Conservation (phyloP, 2,113 vertebrate species). For the Xiphophorus hellerii region DNA sequence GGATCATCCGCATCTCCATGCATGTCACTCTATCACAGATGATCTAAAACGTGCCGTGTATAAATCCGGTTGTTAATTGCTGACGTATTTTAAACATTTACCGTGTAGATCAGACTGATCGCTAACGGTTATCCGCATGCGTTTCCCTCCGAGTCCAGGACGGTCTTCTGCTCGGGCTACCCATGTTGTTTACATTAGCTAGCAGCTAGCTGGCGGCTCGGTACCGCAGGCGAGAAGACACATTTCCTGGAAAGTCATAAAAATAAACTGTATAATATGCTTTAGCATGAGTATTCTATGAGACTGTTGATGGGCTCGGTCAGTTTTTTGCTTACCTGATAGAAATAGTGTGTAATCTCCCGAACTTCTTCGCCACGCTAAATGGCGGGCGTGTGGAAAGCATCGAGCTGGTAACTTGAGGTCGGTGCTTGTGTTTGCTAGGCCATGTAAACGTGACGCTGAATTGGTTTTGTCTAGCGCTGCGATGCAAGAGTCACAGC, state of each 20-base stretch:
- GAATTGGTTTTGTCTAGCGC: constrained; percentile 1
- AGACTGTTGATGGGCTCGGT: fast-evolving
- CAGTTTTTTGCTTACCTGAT: constrained; percentile 32
- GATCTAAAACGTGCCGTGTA: neutral
- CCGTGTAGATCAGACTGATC: neutral
- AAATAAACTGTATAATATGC: neutral
- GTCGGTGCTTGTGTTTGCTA: constrained; percentile 63
- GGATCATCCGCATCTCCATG: neutral
- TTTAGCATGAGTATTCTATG: fast-evolving
- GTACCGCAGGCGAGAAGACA: constrained; percentile 19
- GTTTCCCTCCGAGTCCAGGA: constrained; percentile 43
- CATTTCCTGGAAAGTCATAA: constrained; percentile 10
- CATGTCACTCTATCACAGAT: neutral
- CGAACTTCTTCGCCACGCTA: constrained; percentile 53
- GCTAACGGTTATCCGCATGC: constrained; percentile 61
- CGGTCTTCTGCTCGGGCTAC: constrained; percentile 39
- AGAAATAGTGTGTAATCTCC: constrained; percentile 6
- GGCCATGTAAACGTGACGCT: constrained; percentile 58
- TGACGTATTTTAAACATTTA: neutral
- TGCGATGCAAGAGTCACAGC: neutral
- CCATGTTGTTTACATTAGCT: constrained; percentile 80
- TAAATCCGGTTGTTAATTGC: neutral
- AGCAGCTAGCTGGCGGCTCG: constrained; percentile 41
- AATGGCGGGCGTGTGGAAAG: constrained; percentile 69
- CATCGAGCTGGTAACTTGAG: constrained; percentile 43